Evolutionary conservation across 2,113 vertebrate species (phyloP).

Genomic region (Craseonycteris thonglongyai): DNA sequence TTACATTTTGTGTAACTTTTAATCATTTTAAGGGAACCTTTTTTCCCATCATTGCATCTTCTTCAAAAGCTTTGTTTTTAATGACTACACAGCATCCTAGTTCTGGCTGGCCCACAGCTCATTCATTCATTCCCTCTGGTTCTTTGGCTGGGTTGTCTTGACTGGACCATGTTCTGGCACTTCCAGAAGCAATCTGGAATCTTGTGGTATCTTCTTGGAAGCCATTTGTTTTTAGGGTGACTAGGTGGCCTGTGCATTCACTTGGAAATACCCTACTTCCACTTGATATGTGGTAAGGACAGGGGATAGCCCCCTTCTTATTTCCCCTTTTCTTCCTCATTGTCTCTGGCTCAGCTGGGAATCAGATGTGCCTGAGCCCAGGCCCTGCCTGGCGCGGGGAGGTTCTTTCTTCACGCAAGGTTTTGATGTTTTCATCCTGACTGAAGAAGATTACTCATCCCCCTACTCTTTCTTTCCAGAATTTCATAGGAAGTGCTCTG

Average conservation of each 20-base stretch:
- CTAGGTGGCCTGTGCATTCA: background rate
- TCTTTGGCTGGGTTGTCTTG: background rate
- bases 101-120: background rate
- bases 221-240: background rate
- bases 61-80: background rate
- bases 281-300: background rate
- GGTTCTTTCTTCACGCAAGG: background rate
- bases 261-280: background rate
- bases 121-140: background rate
- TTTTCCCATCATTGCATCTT: background rate
- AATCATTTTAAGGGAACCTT: slow-evolving; percentile 2
- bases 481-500: background rate
- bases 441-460: background rate
- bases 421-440: slow-evolving; percentile 34
- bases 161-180: background rate
- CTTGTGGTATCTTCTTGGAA: background rate
- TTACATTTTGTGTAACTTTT: background rate
- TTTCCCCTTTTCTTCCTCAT: background rate
- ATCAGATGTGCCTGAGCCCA: background rate
- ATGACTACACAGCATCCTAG: background rate
- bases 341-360: background rate
- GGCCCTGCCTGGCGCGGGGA: background rate
- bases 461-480: background rate
- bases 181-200: background rate
- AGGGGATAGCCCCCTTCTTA: background rate